Base-by-base conservation (phyloP, 2,888 invertebrate genomes). In the Bursaphelenchus okinawaensis region DNA sequence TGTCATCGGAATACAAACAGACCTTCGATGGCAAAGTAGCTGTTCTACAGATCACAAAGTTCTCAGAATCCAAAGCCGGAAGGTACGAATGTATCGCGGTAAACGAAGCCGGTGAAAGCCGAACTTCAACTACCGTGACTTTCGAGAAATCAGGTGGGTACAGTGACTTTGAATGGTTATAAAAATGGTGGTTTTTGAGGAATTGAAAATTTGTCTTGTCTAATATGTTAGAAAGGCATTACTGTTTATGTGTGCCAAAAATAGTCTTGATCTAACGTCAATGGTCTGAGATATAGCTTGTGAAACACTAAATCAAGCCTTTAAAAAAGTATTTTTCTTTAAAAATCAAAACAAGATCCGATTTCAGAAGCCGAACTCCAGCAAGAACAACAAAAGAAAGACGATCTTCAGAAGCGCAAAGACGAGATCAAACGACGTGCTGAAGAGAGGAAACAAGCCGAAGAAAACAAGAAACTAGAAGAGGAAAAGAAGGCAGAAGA, bases 121-220 rank as follows among this genome's bases (percentile, higher is more conserved):
- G 80, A 59, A 79, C 73, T 58, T 76, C 76, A 52, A 77, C 80
- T n/a, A 74, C 74, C 69, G 76, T 83, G 52, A 75, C 73, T 29
- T 69, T 76, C 8, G 79, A 79, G 28, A 72, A 55, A 23, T 66
- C 64, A 7, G 57, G 66, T 69, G 19, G n/a, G 24, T 27, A 24
- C n/a, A n/a, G n/a, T 40, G 40, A 40, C 40, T 40, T 12, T 12
- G 12, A 9, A n/a, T 40, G 9, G 40, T 40, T 12, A 40, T 40
- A 8, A 54, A n/a, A n/a, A n/a, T n/a, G n/a, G n/a, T n/a, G n/a
- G n/a, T n/a, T n/a, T n/a, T n/a, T n/a, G n/a, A n/a, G n/a, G n/a
- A n/a, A n/a, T n/a, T n/a, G n/a, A n/a, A n/a, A n/a, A n/a, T n/a
- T n/a, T n/a, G n/a, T n/a, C n/a, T n/a, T n/a, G n/a, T n/a, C n/a